Evolutionary conservation across 2,797 vertebrate genomes (phyloP).

Genomic region (Gobio occitaniae): DNA sequence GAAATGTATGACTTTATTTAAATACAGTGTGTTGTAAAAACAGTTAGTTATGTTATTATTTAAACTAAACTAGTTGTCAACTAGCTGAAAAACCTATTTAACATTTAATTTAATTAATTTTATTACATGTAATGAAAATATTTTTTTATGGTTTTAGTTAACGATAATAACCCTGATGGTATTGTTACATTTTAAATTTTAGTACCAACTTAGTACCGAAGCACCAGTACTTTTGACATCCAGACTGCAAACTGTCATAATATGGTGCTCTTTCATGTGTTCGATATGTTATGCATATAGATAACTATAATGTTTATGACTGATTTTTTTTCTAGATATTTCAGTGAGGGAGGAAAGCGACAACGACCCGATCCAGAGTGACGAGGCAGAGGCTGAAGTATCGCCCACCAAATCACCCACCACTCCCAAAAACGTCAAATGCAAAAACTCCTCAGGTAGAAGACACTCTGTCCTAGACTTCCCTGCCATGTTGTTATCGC

Average conservation of each 20-base stretch:
- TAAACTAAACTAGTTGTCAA: not conserved
- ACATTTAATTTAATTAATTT: not conserved
- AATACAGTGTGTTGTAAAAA: not conserved
- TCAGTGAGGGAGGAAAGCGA: conserved; percentile 88
- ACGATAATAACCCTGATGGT: not conserved
- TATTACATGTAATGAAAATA: not conserved
- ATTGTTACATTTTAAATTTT: not conserved
- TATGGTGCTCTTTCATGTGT: not conserved
- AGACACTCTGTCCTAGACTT: conserved; percentile 32
- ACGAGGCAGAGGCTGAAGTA: conserved; percentile 87
- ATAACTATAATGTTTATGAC: conserved; percentile 11
- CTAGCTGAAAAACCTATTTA: not conserved
- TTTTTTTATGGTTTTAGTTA: too few species aligned
- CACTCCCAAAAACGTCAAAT: conserved; percentile 89
- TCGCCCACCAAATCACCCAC: conserved; percentile 94
- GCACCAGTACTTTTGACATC: not conserved
- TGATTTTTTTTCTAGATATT: conserved; percentile 70
- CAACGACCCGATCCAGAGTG: conserved; percentile 86
- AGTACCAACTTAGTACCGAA: not conserved
- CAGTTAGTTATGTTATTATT: not conserved
- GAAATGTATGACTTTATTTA: not conserved
- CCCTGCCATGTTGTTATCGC: conserved; percentile 42
- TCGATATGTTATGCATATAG: not conserved
- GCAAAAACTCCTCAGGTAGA: conserved; percentile 92
- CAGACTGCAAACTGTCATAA: not conserved